Conservation (phyloP, 1,140 invertebrate species). For the Neomicropteryx cornuta region DNA sequence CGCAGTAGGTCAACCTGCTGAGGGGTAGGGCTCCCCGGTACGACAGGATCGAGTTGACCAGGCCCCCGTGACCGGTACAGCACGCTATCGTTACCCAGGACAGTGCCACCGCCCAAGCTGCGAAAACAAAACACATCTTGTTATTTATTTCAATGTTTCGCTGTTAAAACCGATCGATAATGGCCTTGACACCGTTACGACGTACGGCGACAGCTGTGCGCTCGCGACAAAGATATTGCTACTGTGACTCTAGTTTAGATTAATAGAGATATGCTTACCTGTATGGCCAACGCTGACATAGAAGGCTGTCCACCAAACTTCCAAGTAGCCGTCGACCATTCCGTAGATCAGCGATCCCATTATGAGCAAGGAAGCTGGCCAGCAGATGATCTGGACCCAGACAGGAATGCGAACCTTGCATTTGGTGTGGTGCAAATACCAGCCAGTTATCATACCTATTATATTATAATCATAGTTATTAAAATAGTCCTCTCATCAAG, state of each 20-base stretch:
- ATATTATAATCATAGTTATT: constrained; percentile 1
- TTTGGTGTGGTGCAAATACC: constrained; percentile 59
- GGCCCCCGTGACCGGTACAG: constrained; percentile 60
- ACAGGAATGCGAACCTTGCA: constrained; percentile 50
- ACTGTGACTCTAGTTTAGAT: not conserved
- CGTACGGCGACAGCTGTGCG: too few species aligned
- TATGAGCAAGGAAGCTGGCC: constrained; percentile 45
- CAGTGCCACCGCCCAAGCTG: constrained; percentile 63
- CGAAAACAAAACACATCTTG: constrained; percentile 22
- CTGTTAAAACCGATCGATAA: not conserved
- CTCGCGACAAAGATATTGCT: too few species aligned
- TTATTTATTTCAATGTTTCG: not conserved
- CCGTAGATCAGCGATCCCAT: constrained; percentile 65
- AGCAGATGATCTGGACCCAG: constrained; percentile 46
- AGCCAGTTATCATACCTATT: constrained; percentile 60
- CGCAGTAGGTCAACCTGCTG: constrained; percentile 81
- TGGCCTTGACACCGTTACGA: not conserved
- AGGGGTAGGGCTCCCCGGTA: constrained; percentile 71
- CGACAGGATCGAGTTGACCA: constrained; percentile 63
- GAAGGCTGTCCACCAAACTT: constrained; percentile 51
- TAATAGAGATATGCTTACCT: constrained; percentile 19
- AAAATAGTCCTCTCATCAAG: too few species aligned
- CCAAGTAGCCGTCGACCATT: constrained; percentile 57
- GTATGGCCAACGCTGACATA: constrained; percentile 51
- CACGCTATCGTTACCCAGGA: constrained; percentile 76